Evolutionary conservation across 1,140 invertebrate genomes (phyloP).

Genomic region (Ctenoplectra terminalis): DNA sequence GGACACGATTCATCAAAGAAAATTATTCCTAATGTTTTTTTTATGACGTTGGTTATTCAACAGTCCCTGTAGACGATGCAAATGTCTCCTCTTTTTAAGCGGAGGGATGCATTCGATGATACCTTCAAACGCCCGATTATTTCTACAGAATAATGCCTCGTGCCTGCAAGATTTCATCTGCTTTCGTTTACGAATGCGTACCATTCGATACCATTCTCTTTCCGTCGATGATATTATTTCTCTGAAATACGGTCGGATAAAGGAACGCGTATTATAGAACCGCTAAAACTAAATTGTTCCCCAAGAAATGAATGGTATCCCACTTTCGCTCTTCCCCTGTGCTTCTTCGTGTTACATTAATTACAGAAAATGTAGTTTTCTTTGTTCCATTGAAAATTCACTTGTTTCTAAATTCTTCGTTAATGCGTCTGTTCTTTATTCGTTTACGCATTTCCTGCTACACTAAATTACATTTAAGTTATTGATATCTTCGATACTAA

Average conservation of each 20-base stretch:
- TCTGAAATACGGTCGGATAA: background rate
- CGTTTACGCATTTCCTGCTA: no score
- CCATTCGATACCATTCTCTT: background rate
- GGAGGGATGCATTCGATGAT: constrained; percentile 2
- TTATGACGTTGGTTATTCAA: background rate
- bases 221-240: constrained; percentile 11
- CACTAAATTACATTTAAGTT: no score
- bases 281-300: constrained; percentile 16
- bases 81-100: background rate
- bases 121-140: constrained; percentile 28
- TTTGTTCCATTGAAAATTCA: no score
- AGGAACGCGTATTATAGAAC: background rate
- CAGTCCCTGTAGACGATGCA: constrained; percentile 17
- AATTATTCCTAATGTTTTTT: constrained; percentile 27
- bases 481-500: no score
- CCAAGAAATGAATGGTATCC: background rate
- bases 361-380: background rate
- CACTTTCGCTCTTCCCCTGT: background rate
- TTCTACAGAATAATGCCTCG: constrained; percentile 34
- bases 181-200: constrained; percentile 19
- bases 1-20: background rate
- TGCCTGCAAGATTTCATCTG: constrained; percentile 15
- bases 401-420: no score
- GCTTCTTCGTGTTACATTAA: background rate
- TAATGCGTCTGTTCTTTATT: no score